Evolutionary conservation across 2,113 vertebrate genomes (phyloP).

Genomic region (Gulo gulo): DNA sequence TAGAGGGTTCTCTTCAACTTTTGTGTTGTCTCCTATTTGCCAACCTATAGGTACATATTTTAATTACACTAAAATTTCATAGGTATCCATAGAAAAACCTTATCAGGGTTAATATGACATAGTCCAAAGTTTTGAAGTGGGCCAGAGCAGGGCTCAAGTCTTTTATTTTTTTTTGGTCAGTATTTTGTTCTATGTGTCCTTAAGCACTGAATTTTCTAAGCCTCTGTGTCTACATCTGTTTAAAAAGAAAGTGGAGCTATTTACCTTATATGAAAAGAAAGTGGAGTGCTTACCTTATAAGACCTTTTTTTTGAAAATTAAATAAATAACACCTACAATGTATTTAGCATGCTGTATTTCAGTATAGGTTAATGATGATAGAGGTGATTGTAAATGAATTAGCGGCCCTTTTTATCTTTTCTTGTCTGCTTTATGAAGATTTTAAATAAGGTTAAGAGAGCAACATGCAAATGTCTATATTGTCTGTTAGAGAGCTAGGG

Average conservation of each 20-base stretch:
- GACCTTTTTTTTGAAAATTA: background rate
- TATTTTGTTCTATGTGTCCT: background rate
- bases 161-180: fast-evolving
- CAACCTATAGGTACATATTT: background rate
- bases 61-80: background rate
- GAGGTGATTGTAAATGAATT: background rate
- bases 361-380: background rate
- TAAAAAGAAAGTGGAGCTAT: background rate
- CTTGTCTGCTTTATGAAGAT: background rate
- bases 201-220: background rate
- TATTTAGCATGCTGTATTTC: background rate
- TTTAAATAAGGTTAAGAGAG: background rate
- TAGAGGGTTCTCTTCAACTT: background rate
- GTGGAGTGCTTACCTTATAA: background rate
- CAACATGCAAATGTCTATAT: background rate
- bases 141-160: background rate
- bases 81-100: background rate
- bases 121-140: background rate
- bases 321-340: background rate
- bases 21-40: background rate
- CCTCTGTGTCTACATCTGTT: background rate
- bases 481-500: background rate
- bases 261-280: background rate
- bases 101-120: background rate
- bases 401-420: background rate